Evolutionary conservation across 2,797 vertebrate genomes (phyloP), one percentile per base, ranked within the genome.

Genomic region (Sebastes ruberrimus): DNA sequence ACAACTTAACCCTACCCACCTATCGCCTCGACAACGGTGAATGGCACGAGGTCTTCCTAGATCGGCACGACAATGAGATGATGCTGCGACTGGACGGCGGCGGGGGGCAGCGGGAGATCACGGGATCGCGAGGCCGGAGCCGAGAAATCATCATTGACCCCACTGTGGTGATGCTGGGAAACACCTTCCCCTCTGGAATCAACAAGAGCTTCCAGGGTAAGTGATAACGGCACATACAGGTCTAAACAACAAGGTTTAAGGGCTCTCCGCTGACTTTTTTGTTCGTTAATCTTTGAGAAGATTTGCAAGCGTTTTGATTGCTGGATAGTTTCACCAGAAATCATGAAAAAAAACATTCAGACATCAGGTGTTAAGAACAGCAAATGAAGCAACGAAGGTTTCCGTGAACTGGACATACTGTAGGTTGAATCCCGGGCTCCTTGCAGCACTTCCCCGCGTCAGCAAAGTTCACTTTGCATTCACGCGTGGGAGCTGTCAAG

Each of bases 131-230:
- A 5, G 96, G 97, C 10, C 65, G 84, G 2, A 97, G 96, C 91
- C 93, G 96, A 81, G 97, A 98, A 91, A 97, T 98, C 67, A 71
- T 97, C 79, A 95, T 97, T 49, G 96, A 97, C 86, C 94, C 96
- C 10, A 87, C 91, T 18, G 93, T 92, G 72, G 91, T 98, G 80
- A 93, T 97, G 81, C 93, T 98, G 79, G 97, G 97, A 73, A 97
- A 97, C 70, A 89, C 90, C 3, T 95, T 96, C 76, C 94, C 95
- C 1, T 94, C 95, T n/a, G 93, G 74, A 76, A 86, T 92, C 78
- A 97, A 96, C 90, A 96, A 89, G 81, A 97, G 97, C 90, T 98
- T 98, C 81, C 97, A 97, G 94, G 97, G 97, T 98, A 89, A 77
- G 84, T 67, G 35, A 42, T 4, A 27, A 7, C 7, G 2, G 18